phyloP scores from a whole-genome alignment of 2,888 invertebrate species.

The Mythimna lalbum region DNA sequence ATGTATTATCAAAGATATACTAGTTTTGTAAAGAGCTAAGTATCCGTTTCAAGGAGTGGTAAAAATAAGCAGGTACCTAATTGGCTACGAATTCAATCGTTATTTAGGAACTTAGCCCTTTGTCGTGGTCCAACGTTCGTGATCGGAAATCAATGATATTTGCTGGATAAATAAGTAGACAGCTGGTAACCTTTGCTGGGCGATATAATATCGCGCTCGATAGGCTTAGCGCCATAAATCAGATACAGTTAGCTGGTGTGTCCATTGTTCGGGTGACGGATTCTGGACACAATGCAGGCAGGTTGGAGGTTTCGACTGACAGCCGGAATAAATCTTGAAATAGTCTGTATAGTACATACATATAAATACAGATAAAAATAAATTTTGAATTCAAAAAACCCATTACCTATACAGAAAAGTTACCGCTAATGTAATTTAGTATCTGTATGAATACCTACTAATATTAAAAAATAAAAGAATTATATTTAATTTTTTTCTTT shows the following conservation, averaged over 20 bases:
- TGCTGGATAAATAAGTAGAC: conserved; percentile 46
- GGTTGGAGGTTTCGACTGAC: conserved; percentile 5
- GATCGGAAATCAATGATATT: conserved; percentile 47
- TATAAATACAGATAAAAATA: not conserved
- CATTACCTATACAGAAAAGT: no score
- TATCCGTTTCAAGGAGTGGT: not conserved
- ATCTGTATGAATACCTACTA: no score
- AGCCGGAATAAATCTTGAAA: conserved; percentile 5
- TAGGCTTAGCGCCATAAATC: conserved; percentile 44
- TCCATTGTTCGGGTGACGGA: conserved; percentile 42
- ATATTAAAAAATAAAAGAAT: no score
- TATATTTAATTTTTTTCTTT: not conserved
- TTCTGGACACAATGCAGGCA: conserved; percentile 27
- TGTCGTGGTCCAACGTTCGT: conserved; percentile 31
- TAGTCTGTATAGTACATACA: not conserved
- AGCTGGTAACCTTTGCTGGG: conserved; percentile 42
- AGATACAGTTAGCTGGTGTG: conserved; percentile 29
- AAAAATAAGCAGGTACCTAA: conserved; percentile 2
- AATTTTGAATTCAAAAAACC: no score
- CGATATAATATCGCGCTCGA: conserved; percentile 24
- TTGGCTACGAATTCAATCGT: conserved; percentile 12
- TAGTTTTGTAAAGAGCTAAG: not conserved
- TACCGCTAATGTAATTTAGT: no score
- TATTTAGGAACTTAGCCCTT: not conserved
- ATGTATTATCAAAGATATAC: no score